Evolutionary conservation across 2,113 vertebrate species (phyloP).

Genomic region (Tragulus kanchil): DNA sequence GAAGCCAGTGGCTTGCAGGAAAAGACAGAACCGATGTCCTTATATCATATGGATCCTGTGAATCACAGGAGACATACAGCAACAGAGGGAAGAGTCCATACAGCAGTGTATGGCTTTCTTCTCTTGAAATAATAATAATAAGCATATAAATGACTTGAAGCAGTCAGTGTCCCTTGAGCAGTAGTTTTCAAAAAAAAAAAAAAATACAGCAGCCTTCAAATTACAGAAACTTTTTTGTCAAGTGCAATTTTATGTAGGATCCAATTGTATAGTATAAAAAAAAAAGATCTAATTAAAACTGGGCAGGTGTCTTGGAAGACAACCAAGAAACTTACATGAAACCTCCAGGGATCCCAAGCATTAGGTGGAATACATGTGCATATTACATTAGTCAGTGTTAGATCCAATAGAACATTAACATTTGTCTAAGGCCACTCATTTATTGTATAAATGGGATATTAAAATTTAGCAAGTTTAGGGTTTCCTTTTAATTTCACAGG

Average conservation of each 20-base stretch:
- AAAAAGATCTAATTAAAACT: constrained; percentile 3
- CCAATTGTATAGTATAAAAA: not conserved
- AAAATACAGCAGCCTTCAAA: not conserved
- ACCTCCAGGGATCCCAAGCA: not conserved
- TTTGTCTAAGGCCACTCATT: not conserved
- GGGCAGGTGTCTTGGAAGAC: constrained; percentile 62
- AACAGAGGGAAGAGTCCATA: not conserved
- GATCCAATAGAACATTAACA: not conserved
- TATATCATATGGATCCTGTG: not conserved
- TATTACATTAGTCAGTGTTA: constrained; percentile 3
- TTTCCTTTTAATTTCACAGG: not conserved
- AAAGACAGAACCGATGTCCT: not conserved
- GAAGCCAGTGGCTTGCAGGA: not conserved
- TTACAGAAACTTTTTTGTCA: not conserved
- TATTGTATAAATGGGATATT: constrained; percentile 15
- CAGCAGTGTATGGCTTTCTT: not conserved
- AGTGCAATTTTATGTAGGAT: not conserved
- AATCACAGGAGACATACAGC: not conserved
- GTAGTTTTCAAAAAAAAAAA: not conserved
- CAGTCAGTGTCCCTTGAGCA: not conserved
- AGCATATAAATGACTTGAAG: not conserved
- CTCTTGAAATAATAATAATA: not conserved
- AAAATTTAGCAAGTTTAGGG: not conserved
- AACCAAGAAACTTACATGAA: constrained; percentile 59
- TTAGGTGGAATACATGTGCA: not conserved